Conservation (phyloP, 1,140 invertebrate genomes). For the Saccostrea glomerata region DNA sequence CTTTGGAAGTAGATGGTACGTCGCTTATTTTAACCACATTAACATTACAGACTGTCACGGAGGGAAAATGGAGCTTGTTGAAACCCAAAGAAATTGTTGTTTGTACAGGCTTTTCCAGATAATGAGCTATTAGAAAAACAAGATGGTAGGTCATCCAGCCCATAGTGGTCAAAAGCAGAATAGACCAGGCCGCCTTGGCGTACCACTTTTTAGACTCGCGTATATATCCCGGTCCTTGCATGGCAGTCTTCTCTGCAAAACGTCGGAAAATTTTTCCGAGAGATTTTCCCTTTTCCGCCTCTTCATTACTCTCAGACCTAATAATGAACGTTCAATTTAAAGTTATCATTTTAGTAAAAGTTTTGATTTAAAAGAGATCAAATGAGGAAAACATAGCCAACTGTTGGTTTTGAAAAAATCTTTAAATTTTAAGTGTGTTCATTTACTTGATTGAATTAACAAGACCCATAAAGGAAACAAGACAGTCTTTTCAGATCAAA, state of each 20-base stretch:
- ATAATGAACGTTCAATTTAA: neutral
- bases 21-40: neutral
- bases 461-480: too few species aligned
- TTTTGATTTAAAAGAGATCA: neutral
- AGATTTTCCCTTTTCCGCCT: neutral
- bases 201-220: neutral
- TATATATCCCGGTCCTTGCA: neutral
- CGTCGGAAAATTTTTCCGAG: neutral
- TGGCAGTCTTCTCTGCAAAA: neutral
- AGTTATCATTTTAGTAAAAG: neutral
- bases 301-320: neutral
- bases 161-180: neutral
- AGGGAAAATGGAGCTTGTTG: neutral
- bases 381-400: too few species aligned
- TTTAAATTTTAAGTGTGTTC: too few species aligned
- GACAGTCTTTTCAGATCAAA: too few species aligned
- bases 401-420: too few species aligned
- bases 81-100: neutral
- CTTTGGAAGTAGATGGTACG: neutral
- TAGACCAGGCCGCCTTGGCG: neutral
- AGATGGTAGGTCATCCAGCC: neutral
- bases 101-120: neutral
- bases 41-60: neutral
- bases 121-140: neutral
- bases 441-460: too few species aligned